phyloP scores from a whole-genome alignment of 2,113 vertebrate species.

The Oreochromis niloticus region DNA sequence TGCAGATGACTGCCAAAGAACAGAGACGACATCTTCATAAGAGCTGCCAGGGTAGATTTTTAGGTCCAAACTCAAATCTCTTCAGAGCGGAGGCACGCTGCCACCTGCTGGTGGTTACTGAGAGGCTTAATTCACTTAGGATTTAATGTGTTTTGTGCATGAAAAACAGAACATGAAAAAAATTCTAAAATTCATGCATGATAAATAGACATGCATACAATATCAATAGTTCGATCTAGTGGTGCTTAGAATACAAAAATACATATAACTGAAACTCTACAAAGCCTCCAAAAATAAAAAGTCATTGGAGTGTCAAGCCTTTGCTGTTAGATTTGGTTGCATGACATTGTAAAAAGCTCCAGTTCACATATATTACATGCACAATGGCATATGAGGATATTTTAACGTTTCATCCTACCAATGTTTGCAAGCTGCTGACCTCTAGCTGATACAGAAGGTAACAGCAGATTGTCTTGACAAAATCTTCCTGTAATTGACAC shows the following conservation, averaged over 20 bases:
- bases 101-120: conserved; percentile 42
- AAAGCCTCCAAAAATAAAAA: not conserved
- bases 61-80: not conserved
- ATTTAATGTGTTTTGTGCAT: not conserved
- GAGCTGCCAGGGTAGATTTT: conserved; percentile 50
- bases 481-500: not conserved
- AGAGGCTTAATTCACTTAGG: not conserved
- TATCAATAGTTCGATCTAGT: not conserved
- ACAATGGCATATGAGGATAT: not conserved
- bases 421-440: conserved; percentile 56
- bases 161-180: not conserved
- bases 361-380: not conserved
- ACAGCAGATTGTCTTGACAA: not conserved
- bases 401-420: not conserved
- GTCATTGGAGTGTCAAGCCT: not conserved
- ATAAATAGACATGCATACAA: not conserved
- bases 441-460: conserved; percentile 60
- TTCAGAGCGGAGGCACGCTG: conserved; percentile 15
- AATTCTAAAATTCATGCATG: not conserved
- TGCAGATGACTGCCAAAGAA: conserved; percentile 31
- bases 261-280: not conserved
- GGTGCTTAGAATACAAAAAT: not conserved
- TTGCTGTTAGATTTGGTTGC: not conserved
- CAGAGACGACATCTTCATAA: conserved; percentile 46
- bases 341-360: not conserved